phyloP scores from a whole-genome alignment of 2,113 vertebrate genomes.

The Motacilla alba region DNA sequence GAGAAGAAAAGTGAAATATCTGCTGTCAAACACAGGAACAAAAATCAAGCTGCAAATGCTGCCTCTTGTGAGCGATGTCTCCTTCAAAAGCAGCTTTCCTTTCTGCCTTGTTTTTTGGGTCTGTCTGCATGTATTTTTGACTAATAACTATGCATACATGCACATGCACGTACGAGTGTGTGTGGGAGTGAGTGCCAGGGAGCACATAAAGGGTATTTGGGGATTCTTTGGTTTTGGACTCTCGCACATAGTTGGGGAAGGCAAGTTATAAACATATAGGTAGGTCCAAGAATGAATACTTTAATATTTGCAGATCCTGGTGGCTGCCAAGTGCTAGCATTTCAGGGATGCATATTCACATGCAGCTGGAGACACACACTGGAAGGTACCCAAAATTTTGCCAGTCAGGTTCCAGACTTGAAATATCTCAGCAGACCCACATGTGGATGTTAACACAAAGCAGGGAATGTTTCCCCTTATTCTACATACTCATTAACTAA shows the following conservation, averaged over 20 bases:
- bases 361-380: constrained; percentile 35
- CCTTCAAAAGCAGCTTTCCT: background rate
- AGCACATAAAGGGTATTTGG: constrained; percentile 62
- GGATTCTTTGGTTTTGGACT: constrained; percentile 68
- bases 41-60: background rate
- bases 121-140: constrained; percentile 13
- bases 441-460: background rate
- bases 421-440: constrained; percentile 23
- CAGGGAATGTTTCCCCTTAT: background rate
- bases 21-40: background rate
- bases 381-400: constrained; percentile 8
- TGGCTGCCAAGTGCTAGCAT: constrained; percentile 59
- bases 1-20: background rate
- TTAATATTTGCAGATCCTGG: constrained; percentile 56
- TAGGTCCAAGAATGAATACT: constrained; percentile 63
- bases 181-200: constrained; percentile 44
- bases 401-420: constrained; percentile 18
- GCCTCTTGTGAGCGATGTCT: background rate
- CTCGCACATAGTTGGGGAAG: constrained; percentile 15
- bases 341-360: constrained; percentile 68
- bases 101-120: constrained; percentile 3
- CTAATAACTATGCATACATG: constrained; percentile 45
- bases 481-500: background rate
- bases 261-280: constrained; percentile 59
- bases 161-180: constrained; percentile 41